Percentiles rank a stretch among this genome's conserved stretches.
These are phyloP conservation scores for Elephantulus edwardii DNA, from an alignment of 2,113 vertebrate species.

Conservation along the genomic window DNA sequence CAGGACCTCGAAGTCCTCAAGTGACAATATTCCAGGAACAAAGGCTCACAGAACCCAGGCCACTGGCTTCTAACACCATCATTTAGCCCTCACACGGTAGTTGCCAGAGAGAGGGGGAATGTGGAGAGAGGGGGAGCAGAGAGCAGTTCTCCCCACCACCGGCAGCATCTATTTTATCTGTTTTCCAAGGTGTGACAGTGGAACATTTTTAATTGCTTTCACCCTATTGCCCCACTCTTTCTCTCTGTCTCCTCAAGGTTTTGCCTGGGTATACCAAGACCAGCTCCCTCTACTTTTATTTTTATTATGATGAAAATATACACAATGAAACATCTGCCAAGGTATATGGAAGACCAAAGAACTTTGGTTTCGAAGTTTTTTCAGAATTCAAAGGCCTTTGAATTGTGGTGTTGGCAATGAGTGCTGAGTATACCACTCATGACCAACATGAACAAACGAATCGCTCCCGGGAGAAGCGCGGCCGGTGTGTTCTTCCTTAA, in stretches of 20 bases:
- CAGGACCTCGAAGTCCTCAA: not conserved
- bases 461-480: too few species aligned
- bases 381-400: too few species aligned
- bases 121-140: not conserved
- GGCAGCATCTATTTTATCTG: conserved; percentile 69
- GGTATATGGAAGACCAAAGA: too few species aligned
- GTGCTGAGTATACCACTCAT: too few species aligned
- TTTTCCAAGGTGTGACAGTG: conserved; percentile 2
- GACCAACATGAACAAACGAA: too few species aligned
- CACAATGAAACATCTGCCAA: not conserved
- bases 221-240: not conserved
- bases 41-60: not conserved
- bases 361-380: too few species aligned
- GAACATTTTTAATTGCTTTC: not conserved
- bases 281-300: not conserved
- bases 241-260: not conserved
- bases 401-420: too few species aligned
- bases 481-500: too few species aligned
- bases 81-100: conserved; percentile 35
- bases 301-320: not conserved
- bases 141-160: conserved; percentile 62
- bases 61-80: not conserved
- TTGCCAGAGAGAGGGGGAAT: conserved; percentile 79
- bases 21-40: not conserved
- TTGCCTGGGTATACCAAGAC: not conserved